A percentile compares a stretch with the other conserved stretches of the same genome.
These are phyloP conservation scores for Entomobrya proxima DNA, from an alignment of 2,888 invertebrate genomes.

Conservation along the genomic window DNA sequence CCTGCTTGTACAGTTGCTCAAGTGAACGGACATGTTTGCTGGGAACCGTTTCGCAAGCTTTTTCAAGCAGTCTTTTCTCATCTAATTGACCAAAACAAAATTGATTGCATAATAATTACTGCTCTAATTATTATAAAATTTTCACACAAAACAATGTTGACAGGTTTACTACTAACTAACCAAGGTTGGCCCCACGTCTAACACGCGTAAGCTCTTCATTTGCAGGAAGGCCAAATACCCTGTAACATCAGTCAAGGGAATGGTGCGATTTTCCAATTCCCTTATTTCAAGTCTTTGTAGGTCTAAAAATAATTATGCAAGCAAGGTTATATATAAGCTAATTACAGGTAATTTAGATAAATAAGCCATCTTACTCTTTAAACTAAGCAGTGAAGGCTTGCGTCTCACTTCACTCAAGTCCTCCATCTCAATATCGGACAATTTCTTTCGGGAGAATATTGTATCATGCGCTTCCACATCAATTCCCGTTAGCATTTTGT, in stretches of 20 bases:
- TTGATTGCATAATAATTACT: not conserved
- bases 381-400: constrained; percentile 54
- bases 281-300: constrained; percentile 62
- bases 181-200: constrained; percentile 62
- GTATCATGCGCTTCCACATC: constrained; percentile 56
- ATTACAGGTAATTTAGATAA: not conserved
- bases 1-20: constrained; percentile 43
- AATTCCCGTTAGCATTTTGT: constrained; percentile 62
- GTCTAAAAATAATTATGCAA: constrained; percentile 27
- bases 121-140: not conserved
- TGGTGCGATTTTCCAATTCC: constrained; percentile 54
- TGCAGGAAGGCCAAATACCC: constrained; percentile 65
- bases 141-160: not conserved
- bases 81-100: constrained; percentile 29
- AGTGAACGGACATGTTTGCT: constrained; percentile 47
- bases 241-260: constrained; percentile 67
- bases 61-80: constrained; percentile 62
- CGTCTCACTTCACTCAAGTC: constrained; percentile 44
- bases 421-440: constrained; percentile 43
- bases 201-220: constrained; percentile 57
- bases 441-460: constrained; percentile 52
- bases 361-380: constrained; percentile 46
- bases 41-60: constrained; percentile 65
- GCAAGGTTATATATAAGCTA: not conserved
- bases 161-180: constrained; percentile 1